These are phyloP conservation scores for Pontoporia blainvillei DNA, from an alignment of 2,113 vertebrate genomes.

Conservation along the genomic window DNA sequence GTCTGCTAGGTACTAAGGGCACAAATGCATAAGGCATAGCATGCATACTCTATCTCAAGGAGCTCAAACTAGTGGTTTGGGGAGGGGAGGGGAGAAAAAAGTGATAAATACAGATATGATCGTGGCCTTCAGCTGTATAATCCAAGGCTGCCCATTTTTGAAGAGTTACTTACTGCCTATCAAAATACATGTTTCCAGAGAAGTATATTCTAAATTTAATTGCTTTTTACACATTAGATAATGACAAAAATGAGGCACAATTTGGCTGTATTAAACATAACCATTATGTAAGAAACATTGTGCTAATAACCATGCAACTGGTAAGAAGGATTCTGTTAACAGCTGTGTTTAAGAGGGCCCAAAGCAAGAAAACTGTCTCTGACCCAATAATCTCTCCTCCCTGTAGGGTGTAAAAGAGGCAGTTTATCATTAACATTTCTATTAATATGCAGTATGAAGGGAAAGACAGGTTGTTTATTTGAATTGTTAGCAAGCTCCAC, in stretches of 20 bases:
- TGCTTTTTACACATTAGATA: background rate
- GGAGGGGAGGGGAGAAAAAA: background rate
- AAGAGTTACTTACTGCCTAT: background rate
- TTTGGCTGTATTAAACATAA: slow-evolving; percentile 12
- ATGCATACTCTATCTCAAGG: background rate
- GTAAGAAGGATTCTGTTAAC: background rate
- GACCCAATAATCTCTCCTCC: slow-evolving; percentile 1
- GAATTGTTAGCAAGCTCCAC: slow-evolving; percentile 66
- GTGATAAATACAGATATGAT: background rate
- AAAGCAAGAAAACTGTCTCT: slow-evolving; percentile 32
- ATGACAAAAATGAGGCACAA: background rate
- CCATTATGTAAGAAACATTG: background rate
- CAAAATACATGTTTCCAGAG: slow-evolving; percentile 12
- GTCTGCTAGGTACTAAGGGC: background rate
- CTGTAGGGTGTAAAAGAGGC: background rate
- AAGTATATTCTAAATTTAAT: slow-evolving; percentile 18
- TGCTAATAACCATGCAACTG: background rate
- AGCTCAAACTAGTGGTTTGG: background rate
- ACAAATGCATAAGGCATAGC: background rate
- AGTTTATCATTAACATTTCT: slow-evolving; percentile 29
- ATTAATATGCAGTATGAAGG: slow-evolving; percentile 67
- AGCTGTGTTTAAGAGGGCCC: background rate
- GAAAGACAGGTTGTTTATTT: slow-evolving; percentile 46
- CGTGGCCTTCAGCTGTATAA: background rate
- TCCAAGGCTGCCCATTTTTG: background rate